These are phyloP conservation scores for Volucella bombylans DNA, from an alignment of 2,888 invertebrate species.

Conservation along the genomic window DNA sequence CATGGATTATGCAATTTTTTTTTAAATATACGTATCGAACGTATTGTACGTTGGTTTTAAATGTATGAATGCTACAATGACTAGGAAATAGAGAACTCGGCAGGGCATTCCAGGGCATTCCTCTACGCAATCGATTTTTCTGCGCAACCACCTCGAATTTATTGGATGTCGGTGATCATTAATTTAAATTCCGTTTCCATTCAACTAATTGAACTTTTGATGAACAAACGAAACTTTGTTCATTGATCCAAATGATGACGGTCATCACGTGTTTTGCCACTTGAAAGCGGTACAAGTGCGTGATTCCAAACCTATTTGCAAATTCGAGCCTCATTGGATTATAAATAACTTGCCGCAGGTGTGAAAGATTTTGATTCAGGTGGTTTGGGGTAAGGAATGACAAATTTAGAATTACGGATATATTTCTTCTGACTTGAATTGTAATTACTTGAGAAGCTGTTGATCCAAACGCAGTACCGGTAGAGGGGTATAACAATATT, in stretches of 20 bases:
- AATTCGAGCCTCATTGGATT: conserved; percentile 20
- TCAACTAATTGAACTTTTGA: conserved; percentile 65
- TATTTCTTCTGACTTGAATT: background rate
- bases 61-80: no score
- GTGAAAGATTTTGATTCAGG: conserved; percentile 29
- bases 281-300: conserved; percentile 13
- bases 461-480: no score
- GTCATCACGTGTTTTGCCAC: conserved; percentile 49
- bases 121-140: conserved; percentile 56
- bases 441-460: no score
- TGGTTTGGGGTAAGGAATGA: background rate
- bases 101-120: no score
- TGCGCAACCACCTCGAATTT: conserved; percentile 15
- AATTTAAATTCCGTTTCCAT: conserved; percentile 64
- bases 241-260: conserved; percentile 10
- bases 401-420: conserved; percentile 16
- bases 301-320: conserved; percentile 46
- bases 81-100: no score
- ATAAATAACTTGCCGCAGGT: conserved; percentile 46
- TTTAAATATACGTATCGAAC: no score
- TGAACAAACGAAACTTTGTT: conserved; percentile 29
- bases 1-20: no score
- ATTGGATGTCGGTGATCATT: conserved; percentile 51
- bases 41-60: no score
- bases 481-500: no score